Conservation (phyloP, 2,797 vertebrate genomes). For the Hoplostethus atlanticus region DNA sequence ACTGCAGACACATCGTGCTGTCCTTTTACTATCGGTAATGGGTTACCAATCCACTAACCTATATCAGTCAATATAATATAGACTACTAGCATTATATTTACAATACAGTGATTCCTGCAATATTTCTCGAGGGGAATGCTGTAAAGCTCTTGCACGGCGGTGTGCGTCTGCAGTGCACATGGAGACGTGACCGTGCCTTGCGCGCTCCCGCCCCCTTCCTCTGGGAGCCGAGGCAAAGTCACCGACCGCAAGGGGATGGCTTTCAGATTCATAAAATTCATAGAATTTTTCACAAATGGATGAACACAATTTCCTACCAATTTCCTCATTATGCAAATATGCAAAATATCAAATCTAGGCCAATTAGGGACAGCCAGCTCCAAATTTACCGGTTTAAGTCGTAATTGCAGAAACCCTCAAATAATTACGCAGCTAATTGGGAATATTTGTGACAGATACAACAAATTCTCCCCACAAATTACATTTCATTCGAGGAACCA, state of each 20-base stretch:
- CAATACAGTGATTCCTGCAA: slow-evolving; percentile 10
- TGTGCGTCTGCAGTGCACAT: slow-evolving; percentile 74
- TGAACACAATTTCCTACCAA: slow-evolving; percentile 99
- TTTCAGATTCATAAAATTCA: slow-evolving; percentile 98
- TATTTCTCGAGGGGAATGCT: slow-evolving; percentile 30
- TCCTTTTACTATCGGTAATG: slow-evolving; percentile 1
- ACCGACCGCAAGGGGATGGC: slow-evolving; percentile 92
- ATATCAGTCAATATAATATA: slow-evolving; percentile 14
- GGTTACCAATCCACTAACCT: neutral
- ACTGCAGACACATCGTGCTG: slow-evolving; percentile 19
- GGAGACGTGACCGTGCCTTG: slow-evolving; percentile 86
- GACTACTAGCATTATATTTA: slow-evolving; percentile 18
- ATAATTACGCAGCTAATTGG: slow-evolving; percentile 99
- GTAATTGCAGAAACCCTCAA: slow-evolving; percentile 99
- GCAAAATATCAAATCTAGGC: slow-evolving; percentile 99
- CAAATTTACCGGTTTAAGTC: slow-evolving; percentile 98
- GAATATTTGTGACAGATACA: slow-evolving; percentile 99
- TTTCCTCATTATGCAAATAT: slow-evolving; percentile 99
- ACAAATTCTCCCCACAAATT: slow-evolving; percentile 99
- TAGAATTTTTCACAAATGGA: slow-evolving; percentile 99
- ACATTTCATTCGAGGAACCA: slow-evolving; percentile 97
- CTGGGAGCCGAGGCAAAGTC: slow-evolving; percentile 94
- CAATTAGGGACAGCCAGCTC: slow-evolving; percentile 98
- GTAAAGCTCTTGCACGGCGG: slow-evolving; percentile 21
- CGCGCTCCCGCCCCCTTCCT: slow-evolving; percentile 87